A percentile compares a stretch with the other conserved stretches of the same genome.
Evolutionary conservation across 2,888 invertebrate genomes (phyloP).

Genomic region (Siphonodentalium dalli): DNA sequence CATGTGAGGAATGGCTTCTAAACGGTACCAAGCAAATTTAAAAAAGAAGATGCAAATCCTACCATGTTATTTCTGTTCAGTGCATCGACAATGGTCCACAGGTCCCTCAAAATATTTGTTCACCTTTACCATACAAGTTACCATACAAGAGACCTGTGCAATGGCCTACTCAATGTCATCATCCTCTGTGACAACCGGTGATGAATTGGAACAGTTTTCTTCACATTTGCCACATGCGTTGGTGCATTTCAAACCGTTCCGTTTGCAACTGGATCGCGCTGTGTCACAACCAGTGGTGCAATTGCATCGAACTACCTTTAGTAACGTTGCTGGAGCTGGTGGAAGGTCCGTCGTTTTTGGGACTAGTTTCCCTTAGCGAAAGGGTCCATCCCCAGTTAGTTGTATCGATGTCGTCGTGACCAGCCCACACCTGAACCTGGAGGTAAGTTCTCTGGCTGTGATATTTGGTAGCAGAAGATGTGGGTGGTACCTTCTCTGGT

Average conservation of each 20-base stretch:
- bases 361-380: background rate
- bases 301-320: constrained; percentile 26
- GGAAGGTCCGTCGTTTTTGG: constrained; percentile 25
- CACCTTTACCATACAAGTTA: too few relatives aligned
- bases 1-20: too few relatives aligned
- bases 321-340: constrained; percentile 24
- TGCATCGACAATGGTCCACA: too few relatives aligned
- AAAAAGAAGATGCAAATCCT: too few relatives aligned
- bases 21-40: too few relatives aligned
- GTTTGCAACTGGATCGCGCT: constrained; percentile 27
- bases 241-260: constrained; percentile 30
- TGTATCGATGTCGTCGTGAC: constrained; percentile 9
- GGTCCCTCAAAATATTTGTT: too few relatives aligned
- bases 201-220: constrained; percentile 20
- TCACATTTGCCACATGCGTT: constrained; percentile 28
- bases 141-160: too few relatives aligned
- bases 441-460: constrained; percentile 31
- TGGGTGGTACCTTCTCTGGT: constrained; percentile 33
- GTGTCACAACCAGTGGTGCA: constrained; percentile 31
- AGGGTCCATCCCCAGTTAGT: constrained; percentile 32
- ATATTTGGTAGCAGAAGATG: constrained; percentile 29
- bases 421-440: constrained; percentile 33
- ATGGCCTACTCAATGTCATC: too few relatives aligned
- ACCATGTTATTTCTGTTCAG: too few relatives aligned
- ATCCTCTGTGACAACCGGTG: too few relatives aligned